Evolutionary conservation across 1,140 invertebrate species (phyloP), one percentile per base, ranked within the genome.

Genomic region (Leptonema lineaticorne): DNA sequence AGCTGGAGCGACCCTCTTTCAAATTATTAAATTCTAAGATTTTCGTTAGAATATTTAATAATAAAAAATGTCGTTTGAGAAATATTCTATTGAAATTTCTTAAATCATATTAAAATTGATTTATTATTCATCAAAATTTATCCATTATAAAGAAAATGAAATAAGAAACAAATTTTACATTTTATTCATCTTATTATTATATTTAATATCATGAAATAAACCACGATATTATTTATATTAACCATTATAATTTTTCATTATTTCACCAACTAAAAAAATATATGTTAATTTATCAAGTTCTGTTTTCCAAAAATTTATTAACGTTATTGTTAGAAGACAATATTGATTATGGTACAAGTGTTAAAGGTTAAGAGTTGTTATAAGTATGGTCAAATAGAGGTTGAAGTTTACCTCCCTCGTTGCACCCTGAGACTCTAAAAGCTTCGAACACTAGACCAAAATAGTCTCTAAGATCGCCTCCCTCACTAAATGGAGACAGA

Each of bases 261-360:
- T n/a, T n/a, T n/a, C n/a, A n/a, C n/a, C n/a, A n/a, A n/a, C n/a
- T n/a, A n/a, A n/a, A n/a, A n/a, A n/a, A n/a, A n/a, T n/a, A n/a
- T n/a, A n/a, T n/a, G n/a, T n/a, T n/a, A n/a, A n/a, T n/a, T n/a
- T n/a, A n/a, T n/a, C n/a, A n/a, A n/a, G n/a, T n/a, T n/a, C n/a
- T n/a, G n/a, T n/a, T 56, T 27, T 66, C 30, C 30, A 28, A 67
- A 60, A 60, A 58, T 53, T 67, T 57, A 30, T 67, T 30, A 27
- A 63, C 41, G 14, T 37, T 8, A 46, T 63, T 28, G 45, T 63
- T 63, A 20, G 5, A 6, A n/a, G 22, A 14, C 26, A 11, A 58
- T n/a, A n/a, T 6, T 14, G 14, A 2, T 45, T 45, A 6, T 16
- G 4, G 14, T 2, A 4, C 4, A 45, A 53, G 22, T 24, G 50